Evolutionary conservation across 2,888 invertebrate species (phyloP).

Genomic region (Mactromeris polynyma): DNA sequence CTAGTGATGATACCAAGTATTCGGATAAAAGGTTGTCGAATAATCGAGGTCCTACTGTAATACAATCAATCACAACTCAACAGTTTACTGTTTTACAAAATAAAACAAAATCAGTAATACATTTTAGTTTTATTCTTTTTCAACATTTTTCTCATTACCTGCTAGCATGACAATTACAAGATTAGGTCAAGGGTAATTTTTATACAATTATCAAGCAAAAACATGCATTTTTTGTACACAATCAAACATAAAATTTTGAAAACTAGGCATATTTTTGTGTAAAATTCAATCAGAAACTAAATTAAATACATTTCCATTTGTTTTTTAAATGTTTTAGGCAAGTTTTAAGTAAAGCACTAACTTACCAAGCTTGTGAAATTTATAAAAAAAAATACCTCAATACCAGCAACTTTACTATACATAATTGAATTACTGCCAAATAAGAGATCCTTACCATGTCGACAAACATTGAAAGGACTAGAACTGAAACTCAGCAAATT

Average conservation of each 20-base stretch:
- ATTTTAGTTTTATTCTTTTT: constrained; percentile 6
- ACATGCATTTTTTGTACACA: neutral
- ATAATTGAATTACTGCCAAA: too few relatives aligned
- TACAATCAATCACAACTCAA: neutral
- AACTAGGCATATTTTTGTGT: neutral
- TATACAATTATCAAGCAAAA: neutral
- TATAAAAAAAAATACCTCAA: too few relatives aligned
- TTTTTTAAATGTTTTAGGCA: neutral
- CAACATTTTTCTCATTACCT: neutral
- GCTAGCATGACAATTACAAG: neutral
- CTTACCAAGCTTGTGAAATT: too few relatives aligned
- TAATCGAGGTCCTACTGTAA: too few relatives aligned
- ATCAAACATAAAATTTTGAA: too few relatives aligned
- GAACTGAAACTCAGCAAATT: too few relatives aligned
- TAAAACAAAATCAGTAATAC: neutral
- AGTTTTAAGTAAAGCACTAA: neutral
- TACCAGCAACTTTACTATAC: too few relatives aligned
- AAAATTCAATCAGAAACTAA: neutral
- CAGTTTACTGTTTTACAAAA: neutral
- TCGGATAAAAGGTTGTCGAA: too few relatives aligned
- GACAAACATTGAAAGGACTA: too few relatives aligned
- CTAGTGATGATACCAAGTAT: too few relatives aligned
- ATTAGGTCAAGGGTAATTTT: neutral
- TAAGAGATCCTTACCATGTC: too few relatives aligned
- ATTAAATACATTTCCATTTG: neutral